Evolutionary conservation across 2,113 vertebrate genomes (phyloP), one percentile per base, ranked within the genome.

Genomic region (Brienomyrus brachyistius): DNA sequence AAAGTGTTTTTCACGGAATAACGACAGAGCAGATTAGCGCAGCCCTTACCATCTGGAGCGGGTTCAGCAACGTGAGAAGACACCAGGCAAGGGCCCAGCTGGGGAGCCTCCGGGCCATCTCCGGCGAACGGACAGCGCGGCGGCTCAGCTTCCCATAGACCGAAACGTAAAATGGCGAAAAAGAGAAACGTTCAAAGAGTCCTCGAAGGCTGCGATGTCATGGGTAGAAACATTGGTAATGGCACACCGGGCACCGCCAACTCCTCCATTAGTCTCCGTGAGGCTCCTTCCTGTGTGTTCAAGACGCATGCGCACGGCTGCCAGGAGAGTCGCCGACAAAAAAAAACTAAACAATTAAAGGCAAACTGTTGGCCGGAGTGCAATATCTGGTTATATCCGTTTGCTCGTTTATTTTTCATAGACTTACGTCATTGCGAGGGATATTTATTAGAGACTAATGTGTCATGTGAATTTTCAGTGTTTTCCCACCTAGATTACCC

Each of bases 31-130:
- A 23, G 4, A 59, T 54, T 13, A n/a, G 21, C 19, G 31, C 17
- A 43, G n/a, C 56, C 87, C 93, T 94, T 93, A 96, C 96, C 95
- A 91, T 94, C 84, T 92, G 94, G 59, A 92, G 93, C 51, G 94
- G 88, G 80, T 87, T 92, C 90, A 96, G 92, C 92, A 94, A 83
- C 88, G 92, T 91, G 85, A 93, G 91, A 90, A 94, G 74, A 92
- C 92, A 94, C 93, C 95, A 95, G 89, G 95, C 80, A 31, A 94
- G 93, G 93, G 94, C 94, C 94, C 94, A 93, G 87, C 93, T 92
- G 91, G 92, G 94, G 90, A 90, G 92, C 31, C 93, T 92, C 95
- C 95, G 94, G 91, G 92, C 94, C 96, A 96, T 96, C 47, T 89
- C 94, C 70, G 52, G 47, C 35, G 62, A 54, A 17, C 80, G 59